phyloP scores from a whole-genome alignment of 2,797 vertebrate species.

The Paedocypris micromegethes region DNA sequence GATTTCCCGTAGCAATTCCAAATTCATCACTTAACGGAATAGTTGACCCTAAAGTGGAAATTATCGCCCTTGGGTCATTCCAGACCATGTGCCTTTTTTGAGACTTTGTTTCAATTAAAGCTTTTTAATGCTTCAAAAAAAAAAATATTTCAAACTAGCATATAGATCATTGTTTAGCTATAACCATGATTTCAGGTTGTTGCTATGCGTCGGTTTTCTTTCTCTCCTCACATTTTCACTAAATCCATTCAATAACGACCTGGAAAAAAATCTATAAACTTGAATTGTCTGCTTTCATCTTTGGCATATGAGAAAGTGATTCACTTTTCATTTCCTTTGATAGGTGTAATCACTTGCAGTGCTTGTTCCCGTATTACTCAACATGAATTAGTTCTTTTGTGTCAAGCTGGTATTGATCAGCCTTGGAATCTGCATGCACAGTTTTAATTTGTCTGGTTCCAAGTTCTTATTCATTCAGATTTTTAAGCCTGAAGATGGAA shows the following conservation, averaged over 20 bases:
- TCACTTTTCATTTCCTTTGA: constrained; percentile 6
- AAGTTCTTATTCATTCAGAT: constrained; percentile 52
- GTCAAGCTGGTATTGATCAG: constrained; percentile 28
- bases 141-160: too few relatives aligned
- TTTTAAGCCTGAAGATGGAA: constrained; percentile 57
- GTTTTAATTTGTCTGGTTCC: constrained; percentile 44
- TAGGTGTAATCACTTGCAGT: constrained; percentile 14
- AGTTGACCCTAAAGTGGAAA: not conserved
- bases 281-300: not conserved
- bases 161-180: too few relatives aligned
- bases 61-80: not conserved
- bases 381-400: constrained; percentile 9
- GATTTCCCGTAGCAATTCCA: constrained; percentile 7
- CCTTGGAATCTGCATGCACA: constrained; percentile 52
- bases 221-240: too few relatives aligned
- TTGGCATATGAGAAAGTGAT: constrained; percentile 4
- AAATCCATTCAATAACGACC: too few relatives aligned
- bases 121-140: not conserved
- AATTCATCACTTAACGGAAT: constrained; percentile 6
- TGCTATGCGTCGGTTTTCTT: too few relatives aligned
- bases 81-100: not conserved
- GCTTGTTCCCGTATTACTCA: not conserved
- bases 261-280: constrained; percentile 1
- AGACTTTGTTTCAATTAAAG: not conserved
- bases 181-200: too few relatives aligned